These are phyloP conservation scores for Acholoe squamosa DNA, from an alignment of 2,888 invertebrate species.

Conservation along the genomic window DNA sequence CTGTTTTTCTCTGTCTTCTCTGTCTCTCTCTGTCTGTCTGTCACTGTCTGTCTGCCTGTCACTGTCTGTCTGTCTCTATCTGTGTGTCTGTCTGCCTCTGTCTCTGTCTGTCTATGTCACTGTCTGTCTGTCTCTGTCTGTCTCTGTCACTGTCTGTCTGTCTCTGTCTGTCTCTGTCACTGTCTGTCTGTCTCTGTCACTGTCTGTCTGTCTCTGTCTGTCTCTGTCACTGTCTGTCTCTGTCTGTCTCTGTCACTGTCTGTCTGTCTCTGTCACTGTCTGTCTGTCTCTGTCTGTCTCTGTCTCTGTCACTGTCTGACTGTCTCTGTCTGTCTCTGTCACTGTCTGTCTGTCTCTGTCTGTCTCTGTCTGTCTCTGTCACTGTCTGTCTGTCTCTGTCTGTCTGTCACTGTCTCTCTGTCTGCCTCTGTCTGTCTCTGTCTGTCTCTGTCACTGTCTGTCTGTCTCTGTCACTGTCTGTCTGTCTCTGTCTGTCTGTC, in stretches of 20 bases:
- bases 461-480: no score
- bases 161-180: neutral
- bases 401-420: neutral
- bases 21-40: no score
- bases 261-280: neutral
- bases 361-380: neutral
- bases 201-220: no score
- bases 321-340: no score
- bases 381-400: neutral
- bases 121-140: neutral
- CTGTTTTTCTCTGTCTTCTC: no score
- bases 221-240: no score
- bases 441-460: neutral
- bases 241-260: neutral
- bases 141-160: neutral
- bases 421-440: neutral
- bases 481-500: neutral
- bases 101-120: no score
- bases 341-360: neutral
- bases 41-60: no score
- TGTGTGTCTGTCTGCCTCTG: no score
- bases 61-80: no score
- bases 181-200: neutral
- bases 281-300: neutral
- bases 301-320: neutral